These are phyloP conservation scores for Phocides pigmalion DNA, from an alignment of 1,140 invertebrate genomes.

Conservation along the genomic window DNA sequence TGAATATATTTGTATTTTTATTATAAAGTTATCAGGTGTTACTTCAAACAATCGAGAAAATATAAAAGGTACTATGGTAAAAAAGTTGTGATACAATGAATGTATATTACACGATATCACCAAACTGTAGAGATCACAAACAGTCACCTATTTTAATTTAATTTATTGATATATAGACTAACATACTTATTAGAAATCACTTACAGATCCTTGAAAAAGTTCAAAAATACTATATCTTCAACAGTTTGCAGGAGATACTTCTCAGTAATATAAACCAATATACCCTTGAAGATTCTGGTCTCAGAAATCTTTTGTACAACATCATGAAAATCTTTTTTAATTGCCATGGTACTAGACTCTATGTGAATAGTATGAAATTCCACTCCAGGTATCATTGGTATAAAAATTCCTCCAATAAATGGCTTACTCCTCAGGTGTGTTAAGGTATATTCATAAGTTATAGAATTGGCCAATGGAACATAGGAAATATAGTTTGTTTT, in stretches of 20 bases:
- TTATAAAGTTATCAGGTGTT: too few relatives aligned
- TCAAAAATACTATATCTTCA: slow-evolving; percentile 70
- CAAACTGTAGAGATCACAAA: too few relatives aligned
- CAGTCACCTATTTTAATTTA: too few relatives aligned
- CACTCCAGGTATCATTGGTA: slow-evolving; percentile 69
- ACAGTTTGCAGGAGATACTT: slow-evolving; percentile 64
- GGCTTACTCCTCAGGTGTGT: slow-evolving; percentile 45
- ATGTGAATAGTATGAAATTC: slow-evolving; percentile 67
- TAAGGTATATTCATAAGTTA: slow-evolving; percentile 52
- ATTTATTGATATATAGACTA: too few relatives aligned
- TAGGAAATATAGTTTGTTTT: slow-evolving; percentile 58
- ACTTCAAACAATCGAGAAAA: too few relatives aligned
- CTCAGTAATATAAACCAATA: slow-evolving; percentile 69
- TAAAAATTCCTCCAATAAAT: slow-evolving; percentile 60
- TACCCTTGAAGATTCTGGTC: slow-evolving; percentile 62
- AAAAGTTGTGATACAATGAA: too few relatives aligned
- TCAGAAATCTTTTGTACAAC: slow-evolving; percentile 52
- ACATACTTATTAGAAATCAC: slow-evolving; percentile 34
- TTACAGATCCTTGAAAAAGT: slow-evolving; percentile 72
- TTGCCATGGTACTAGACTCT: slow-evolving; percentile 46
- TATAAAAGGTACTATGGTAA: too few relatives aligned
- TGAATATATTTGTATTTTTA: too few relatives aligned
- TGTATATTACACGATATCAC: too few relatives aligned
- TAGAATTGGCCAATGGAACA: slow-evolving; percentile 56
- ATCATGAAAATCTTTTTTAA: slow-evolving; percentile 58